phyloP scores from a whole-genome alignment of 1,140 invertebrate genomes.

The Drosophila yakuba region DNA sequence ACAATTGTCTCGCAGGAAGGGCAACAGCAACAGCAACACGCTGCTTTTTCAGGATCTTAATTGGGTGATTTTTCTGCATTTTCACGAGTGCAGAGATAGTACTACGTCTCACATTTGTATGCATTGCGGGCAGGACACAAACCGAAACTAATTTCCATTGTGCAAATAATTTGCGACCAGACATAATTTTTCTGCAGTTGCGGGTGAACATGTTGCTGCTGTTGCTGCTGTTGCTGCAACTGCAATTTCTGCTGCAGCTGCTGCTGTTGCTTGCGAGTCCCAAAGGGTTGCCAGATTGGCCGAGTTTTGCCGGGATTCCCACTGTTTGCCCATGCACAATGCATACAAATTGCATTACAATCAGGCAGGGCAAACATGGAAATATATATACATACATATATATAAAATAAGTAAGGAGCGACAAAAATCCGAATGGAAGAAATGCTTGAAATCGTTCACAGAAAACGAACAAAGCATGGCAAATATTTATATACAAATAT shows the following conservation, averaged over 20 bases:
- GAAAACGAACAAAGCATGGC: slow-evolving; percentile 52
- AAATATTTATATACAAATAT: slow-evolving; percentile 74
- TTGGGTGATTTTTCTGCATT: too few relatives aligned
- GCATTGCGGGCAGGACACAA: slow-evolving; percentile 35
- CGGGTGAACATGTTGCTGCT: slow-evolving; percentile 23
- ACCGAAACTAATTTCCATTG: slow-evolving; percentile 70
- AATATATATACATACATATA: slow-evolving; percentile 41
- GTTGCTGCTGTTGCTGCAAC: neutral
- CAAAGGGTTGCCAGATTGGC: slow-evolving; percentile 47
- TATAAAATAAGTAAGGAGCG: slow-evolving; percentile 21
- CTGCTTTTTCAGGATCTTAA: neutral
- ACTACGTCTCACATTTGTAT: slow-evolving; percentile 35
- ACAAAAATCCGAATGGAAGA: slow-evolving; percentile 6
- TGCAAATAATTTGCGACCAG: slow-evolving; percentile 54
- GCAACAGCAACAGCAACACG: neutral
- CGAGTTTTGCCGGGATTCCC: slow-evolving; percentile 23
- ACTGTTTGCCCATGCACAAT: slow-evolving; percentile 73
- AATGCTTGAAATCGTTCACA: slow-evolving; percentile 51
- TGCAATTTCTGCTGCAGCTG: slow-evolving; percentile 23
- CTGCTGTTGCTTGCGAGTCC: slow-evolving; percentile 1
- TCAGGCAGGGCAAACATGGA: slow-evolving; percentile 73
- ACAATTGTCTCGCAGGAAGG: slow-evolving; percentile 51
- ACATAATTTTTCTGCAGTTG: slow-evolving; percentile 58
- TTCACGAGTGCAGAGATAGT: too few relatives aligned
- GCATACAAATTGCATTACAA: slow-evolving; percentile 82